A percentile compares a stretch with the other conserved stretches of the same genome.
These are phyloP conservation scores for Scaptomyza hsui DNA, from an alignment of 1,140 invertebrate species.

Conservation along the genomic window DNA sequence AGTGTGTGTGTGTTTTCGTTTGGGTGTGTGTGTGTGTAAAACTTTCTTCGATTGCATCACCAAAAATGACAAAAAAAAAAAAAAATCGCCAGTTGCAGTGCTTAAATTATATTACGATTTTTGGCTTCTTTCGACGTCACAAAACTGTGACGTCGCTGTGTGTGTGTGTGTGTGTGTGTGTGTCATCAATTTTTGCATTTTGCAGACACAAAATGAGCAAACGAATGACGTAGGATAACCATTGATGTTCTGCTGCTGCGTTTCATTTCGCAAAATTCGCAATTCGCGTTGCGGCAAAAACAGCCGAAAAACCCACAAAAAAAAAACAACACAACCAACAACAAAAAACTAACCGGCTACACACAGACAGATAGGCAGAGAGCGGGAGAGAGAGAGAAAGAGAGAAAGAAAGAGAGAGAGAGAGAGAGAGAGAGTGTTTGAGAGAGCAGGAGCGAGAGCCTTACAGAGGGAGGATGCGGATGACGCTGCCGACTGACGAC, in stretches of 20 bases:
- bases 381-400: neutral
- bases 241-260: constrained; percentile 30
- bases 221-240: constrained; percentile 44
- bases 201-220: constrained; percentile 45
- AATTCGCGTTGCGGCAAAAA: constrained; percentile 41
- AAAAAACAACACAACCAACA: constrained; percentile 12
- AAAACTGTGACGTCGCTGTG: constrained; percentile 39
- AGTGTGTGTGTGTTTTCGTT: constrained; percentile 2
- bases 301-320: constrained; percentile 28
- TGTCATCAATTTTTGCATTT: constrained; percentile 32
- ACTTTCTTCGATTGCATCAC: constrained; percentile 60
- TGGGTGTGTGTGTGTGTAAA: constrained; percentile 32
- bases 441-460: neutral
- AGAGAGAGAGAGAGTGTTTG: neutral
- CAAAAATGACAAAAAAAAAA: constrained; percentile 27
- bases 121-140: constrained; percentile 36
- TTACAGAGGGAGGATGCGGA: constrained; percentile 16
- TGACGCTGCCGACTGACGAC: constrained; percentile 6
- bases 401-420: constrained; percentile 9
- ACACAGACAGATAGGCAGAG: constrained; percentile 8
- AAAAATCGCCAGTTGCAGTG: constrained; percentile 23
- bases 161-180: constrained; percentile 11
- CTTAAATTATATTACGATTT: constrained; percentile 24
- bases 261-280: constrained; percentile 31
- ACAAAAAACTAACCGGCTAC: constrained; percentile 38